These are phyloP conservation scores for Bombus waltoni DNA, from an alignment of 1,140 invertebrate species.

Conservation along the genomic window DNA sequence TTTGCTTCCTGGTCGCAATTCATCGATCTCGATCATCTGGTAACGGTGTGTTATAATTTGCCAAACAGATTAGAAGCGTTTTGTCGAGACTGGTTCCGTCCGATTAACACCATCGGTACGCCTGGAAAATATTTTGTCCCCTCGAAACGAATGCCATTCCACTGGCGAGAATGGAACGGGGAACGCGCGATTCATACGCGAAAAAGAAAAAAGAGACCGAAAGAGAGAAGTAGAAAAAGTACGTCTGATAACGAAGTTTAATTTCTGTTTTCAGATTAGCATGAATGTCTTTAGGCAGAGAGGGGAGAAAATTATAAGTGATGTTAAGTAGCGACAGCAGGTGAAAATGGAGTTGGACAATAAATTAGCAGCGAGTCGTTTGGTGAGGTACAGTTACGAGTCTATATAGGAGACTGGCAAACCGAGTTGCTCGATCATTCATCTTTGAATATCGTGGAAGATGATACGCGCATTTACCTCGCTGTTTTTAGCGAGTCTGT, in stretches of 20 bases:
- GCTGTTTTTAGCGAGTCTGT: slow-evolving; percentile 51
- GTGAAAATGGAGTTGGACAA: slow-evolving; percentile 44
- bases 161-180: background rate
- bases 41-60: slow-evolving; percentile 73
- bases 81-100: slow-evolving; percentile 58
- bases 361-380: slow-evolving; percentile 43
- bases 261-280: background rate
- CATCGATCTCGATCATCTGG: background rate
- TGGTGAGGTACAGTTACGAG: slow-evolving; percentile 74
- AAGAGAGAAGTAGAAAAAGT: background rate
- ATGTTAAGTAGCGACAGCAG: background rate
- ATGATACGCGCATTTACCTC: slow-evolving; percentile 66
- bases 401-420: slow-evolving; percentile 73
- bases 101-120: slow-evolving; percentile 56
- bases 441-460: slow-evolving; percentile 60
- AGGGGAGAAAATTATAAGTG: background rate
- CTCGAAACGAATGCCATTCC: accelerated
- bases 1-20: background rate
- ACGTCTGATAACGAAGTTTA: background rate
- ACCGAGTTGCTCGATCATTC: slow-evolving; percentile 54
- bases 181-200: background rate
- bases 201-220: background rate
- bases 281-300: background rate
- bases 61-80: slow-evolving; percentile 69
- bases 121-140: slow-evolving; percentile 60